Evolutionary conservation across 2,797 vertebrate species (phyloP).

Genomic region (Poliocrania exsul): DNA sequence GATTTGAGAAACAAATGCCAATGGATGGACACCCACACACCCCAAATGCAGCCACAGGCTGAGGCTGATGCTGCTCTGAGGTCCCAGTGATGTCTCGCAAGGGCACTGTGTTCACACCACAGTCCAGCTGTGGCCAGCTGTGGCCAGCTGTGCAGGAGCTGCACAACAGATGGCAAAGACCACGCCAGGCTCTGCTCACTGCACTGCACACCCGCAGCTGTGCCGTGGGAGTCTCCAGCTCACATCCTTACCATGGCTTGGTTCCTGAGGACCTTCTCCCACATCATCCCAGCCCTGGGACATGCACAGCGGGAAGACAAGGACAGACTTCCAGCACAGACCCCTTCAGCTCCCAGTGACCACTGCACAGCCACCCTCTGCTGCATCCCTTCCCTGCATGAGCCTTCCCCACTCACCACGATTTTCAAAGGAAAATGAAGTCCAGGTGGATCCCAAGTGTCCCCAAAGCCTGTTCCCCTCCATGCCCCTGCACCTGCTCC

Average conservation of each 20-base stretch:
- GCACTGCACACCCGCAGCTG: accelerated
- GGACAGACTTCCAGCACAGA: not conserved
- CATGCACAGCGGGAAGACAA: not conserved
- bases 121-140: not conserved
- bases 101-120: accelerated
- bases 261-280: accelerated
- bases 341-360: accelerated
- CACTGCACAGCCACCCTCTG: accelerated
- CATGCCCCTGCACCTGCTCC: accelerated
- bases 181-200: accelerated
- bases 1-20: not conserved
- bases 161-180: accelerated
- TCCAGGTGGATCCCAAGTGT: accelerated
- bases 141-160: not conserved
- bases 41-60: accelerated
- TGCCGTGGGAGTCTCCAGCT: accelerated
- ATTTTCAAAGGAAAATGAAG: not conserved
- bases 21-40: not conserved
- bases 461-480: accelerated
- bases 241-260: accelerated
- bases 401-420: accelerated
- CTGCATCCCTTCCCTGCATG: accelerated
- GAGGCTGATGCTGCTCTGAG: not conserved
- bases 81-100: accelerated
- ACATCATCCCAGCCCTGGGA: not conserved